Evolutionary conservation across 2,797 vertebrate species (phyloP).

Genomic region (Crax fasciolata): DNA sequence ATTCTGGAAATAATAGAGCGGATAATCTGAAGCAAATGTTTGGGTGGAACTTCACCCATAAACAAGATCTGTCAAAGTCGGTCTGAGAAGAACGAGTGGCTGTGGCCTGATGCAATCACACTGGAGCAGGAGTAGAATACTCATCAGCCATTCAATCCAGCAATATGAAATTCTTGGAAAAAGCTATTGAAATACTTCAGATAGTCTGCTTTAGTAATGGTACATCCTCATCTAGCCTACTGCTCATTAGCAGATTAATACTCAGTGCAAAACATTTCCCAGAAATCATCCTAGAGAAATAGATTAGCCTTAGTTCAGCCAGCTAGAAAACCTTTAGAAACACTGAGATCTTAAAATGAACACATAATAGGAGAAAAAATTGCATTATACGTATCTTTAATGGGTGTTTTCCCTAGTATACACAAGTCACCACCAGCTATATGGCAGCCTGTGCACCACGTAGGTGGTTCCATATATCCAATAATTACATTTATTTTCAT

Average conservation of each 20-base stretch:
- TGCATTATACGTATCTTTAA: not conserved
- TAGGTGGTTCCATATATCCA: not conserved
- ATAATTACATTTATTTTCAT: not conserved
- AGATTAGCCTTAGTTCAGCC: not conserved
- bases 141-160: not conserved
- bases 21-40: not conserved
- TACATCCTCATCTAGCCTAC: not conserved
- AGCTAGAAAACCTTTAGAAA: not conserved
- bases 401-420: not conserved
- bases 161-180: constrained; percentile 16
- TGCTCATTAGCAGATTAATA: not conserved
- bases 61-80: not conserved
- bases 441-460: not conserved
- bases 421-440: not conserved
- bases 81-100: not conserved
- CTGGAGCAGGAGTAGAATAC: not conserved
- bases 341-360: not conserved
- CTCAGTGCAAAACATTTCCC: not conserved
- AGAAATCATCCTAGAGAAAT: not conserved
- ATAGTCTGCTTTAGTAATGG: not conserved
- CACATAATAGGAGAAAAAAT: not conserved
- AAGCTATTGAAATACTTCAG: not conserved
- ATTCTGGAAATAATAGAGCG: constrained; percentile 8
- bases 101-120: not conserved
- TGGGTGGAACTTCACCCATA: not conserved